Base-by-base conservation (phyloP, 2,888 invertebrate species). In the Drosophila greeni region DNA sequence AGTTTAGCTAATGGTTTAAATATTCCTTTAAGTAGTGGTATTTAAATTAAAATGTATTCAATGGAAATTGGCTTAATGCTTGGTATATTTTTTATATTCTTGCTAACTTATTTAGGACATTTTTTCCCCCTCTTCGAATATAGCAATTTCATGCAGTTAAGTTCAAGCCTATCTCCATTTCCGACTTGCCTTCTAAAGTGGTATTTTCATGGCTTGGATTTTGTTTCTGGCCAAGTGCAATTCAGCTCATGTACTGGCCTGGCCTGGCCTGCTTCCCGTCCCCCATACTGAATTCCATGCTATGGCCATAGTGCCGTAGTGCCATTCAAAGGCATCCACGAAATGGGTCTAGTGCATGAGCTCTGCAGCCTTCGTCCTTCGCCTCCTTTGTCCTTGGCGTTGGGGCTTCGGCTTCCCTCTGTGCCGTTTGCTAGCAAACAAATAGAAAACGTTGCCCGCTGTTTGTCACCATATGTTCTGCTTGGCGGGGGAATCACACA, bases 301-400 rank as follows among this genome's bases (percentile, higher is more conserved):
- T 24, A 20, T 2, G 20, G 39, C 20, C 39, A 12, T 6, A 36
- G 16, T 18, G 48, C 33, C 24, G 16, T 4, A 18, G 14, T 31
- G 23, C 51, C 43, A 54, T 56, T 40, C 47, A 34, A 34, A 47
- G 34, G 29, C 36, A 53, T 14, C 34, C 57, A 34, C 36, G 65
- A 81, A 77, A 73, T 75, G 79, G 73, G 68, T 77, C 69, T 72
- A 75, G 71, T 81, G 82, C 78, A 75, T 73, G n/a, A n/a, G 78
- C 72, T 77, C 66, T 53, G 61, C 80, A 77, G 47, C 40, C 42
- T 39, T 52, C 66, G 66, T 79, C 43, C 66, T 73, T 54, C 67
- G 62, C 67, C 36, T 59, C 47, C 72, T 66, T 54, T 26, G 26
- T 45, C 40, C 34, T 58, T 58, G 66, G 40, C 58, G 59, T 20